Conservation (phyloP, 2,797 vertebrate genomes). For the Balearica regulorum region DNA sequence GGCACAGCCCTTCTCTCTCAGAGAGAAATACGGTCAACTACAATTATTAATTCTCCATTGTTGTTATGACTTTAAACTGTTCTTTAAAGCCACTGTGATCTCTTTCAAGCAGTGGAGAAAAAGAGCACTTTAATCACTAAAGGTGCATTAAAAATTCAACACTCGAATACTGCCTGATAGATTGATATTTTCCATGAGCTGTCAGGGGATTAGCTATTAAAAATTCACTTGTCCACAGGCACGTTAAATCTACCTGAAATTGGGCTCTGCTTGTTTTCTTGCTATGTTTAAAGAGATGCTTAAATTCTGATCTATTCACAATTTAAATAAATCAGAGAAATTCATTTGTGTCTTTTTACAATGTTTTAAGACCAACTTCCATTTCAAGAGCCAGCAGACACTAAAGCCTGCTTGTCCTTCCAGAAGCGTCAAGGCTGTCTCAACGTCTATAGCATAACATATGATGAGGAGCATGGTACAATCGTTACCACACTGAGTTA, state of each 20-base stretch:
- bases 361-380: not conserved
- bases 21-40: not conserved
- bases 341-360: not conserved
- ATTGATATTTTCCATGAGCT: slow-evolving; percentile 54
- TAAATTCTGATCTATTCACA: not conserved
- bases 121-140: slow-evolving; percentile 45
- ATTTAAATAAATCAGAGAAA: not conserved
- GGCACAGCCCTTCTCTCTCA: not conserved
- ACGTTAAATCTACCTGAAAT: slow-evolving; percentile 39
- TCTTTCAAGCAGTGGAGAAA: slow-evolving; percentile 35
- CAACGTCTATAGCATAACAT: fast-evolving
- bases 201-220: slow-evolving; percentile 49
- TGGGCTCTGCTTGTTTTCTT: slow-evolving; percentile 1
- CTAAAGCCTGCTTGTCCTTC: not conserved
- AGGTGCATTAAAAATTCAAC: slow-evolving; percentile 64
- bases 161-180: slow-evolving; percentile 60
- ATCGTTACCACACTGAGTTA: no score
- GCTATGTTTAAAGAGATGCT: not conserved
- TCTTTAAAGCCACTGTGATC: slow-evolving; percentile 48
- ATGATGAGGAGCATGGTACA: fast-evolving
- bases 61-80: slow-evolving; percentile 36
- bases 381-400: not conserved
- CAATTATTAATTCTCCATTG: slow-evolving; percentile 39
- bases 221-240: slow-evolving; percentile 58
- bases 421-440: not conserved